Conservation (phyloP, 1,140 invertebrate genomes). For the Pseudomyrmex gracilis region DNA sequence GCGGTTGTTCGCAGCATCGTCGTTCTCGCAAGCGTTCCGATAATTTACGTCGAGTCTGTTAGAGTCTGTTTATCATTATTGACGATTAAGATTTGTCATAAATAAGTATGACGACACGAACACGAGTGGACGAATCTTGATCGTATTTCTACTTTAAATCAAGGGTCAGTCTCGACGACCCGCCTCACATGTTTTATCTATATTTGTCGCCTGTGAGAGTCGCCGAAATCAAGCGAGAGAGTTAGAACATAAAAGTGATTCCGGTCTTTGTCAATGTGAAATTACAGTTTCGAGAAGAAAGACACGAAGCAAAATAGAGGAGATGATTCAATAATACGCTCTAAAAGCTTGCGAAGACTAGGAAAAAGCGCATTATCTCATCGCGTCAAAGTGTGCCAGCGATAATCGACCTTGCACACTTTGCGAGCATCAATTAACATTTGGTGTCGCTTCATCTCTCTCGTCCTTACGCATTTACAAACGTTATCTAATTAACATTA, state of each 20-base stretch:
- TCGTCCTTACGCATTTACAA: not conserved
- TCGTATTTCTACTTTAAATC: slow-evolving; percentile 44
- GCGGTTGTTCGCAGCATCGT: not conserved
- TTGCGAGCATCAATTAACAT: slow-evolving; percentile 10
- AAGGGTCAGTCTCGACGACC: slow-evolving; percentile 70
- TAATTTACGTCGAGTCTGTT: not conserved
- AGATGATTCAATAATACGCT: slow-evolving; percentile 59
- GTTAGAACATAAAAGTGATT: slow-evolving; percentile 32
- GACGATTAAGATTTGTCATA: not conserved
- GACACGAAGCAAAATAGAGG: slow-evolving; percentile 4
- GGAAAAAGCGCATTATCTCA: slow-evolving; percentile 48
- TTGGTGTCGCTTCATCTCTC: not conserved
- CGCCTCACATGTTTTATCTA: slow-evolving; percentile 53
- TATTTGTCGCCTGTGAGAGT: not conserved
- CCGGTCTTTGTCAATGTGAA: no score
- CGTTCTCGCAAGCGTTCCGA: not conserved
- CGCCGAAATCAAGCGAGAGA: slow-evolving; percentile 17
- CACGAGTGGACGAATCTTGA: not conserved
- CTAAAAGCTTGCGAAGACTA: slow-evolving; percentile 25
- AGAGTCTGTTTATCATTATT: slow-evolving; percentile 9
- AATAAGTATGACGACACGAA: not conserved
- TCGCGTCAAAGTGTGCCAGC: slow-evolving; percentile 36
- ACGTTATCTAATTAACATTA: not conserved
- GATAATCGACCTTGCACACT: slow-evolving; percentile 38
- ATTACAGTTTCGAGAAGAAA: not conserved